Percentiles rank a stretch among this genome's conserved stretches.
These are phyloP conservation scores for Polyommatus iphigenia DNA, from an alignment of 2,888 invertebrate genomes.

Conservation along the genomic window DNA sequence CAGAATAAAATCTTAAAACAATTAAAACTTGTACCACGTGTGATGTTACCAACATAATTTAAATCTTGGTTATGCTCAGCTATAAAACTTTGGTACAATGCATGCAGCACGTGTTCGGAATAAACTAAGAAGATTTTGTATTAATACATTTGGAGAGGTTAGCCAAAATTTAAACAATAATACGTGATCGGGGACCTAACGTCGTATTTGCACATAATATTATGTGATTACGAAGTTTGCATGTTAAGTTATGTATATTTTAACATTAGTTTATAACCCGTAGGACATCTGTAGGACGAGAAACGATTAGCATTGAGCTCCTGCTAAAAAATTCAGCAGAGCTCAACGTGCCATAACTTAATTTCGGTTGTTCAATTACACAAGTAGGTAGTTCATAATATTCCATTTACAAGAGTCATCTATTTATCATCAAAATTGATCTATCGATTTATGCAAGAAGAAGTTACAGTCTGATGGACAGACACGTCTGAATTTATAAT, in stretches of 20 bases:
- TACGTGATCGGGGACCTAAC: conserved; percentile 20
- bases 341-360: too few species aligned
- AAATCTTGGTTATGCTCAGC: conserved; percentile 13
- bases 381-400: background rate
- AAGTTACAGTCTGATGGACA: too few species aligned
- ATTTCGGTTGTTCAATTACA: too few species aligned
- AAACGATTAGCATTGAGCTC: background rate
- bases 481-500: too few species aligned
- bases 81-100: conserved; percentile 18
- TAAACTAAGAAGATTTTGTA: conserved; percentile 20
- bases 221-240: background rate
- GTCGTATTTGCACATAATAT: background rate
- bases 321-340: background rate
- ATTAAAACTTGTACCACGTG: conserved; percentile 7
- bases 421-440: background rate
- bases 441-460: too few species aligned
- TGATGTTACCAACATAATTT: conserved; percentile 28
- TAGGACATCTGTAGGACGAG: background rate
- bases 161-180: conserved; percentile 28
- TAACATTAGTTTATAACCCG: background rate
- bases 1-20: conserved; percentile 1
- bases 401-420: background rate
- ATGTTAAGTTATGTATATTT: background rate
- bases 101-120: conserved; percentile 19
- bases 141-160: conserved; percentile 29